phyloP scores from a whole-genome alignment of 1,140 invertebrate genomes.

The Thaumetopoea pityocampa region DNA sequence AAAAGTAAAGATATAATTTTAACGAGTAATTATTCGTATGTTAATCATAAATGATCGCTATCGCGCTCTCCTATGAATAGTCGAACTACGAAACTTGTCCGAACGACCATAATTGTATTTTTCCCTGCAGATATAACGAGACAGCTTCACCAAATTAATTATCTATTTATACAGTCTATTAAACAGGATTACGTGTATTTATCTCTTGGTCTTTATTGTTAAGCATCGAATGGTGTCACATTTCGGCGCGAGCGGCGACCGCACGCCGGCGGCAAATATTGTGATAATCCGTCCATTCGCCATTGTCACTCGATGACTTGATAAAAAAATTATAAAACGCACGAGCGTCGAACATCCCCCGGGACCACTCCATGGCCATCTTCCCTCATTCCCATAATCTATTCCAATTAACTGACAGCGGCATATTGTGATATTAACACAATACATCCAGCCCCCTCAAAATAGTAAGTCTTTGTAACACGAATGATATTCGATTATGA shows the following conservation, averaged over 20 bases:
- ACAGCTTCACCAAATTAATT: conserved; percentile 2
- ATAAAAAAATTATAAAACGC: conserved; percentile 68
- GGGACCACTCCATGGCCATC: conserved; percentile 49
- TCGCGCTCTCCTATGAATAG: too few relatives aligned
- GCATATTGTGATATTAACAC: conserved; percentile 75
- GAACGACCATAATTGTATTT: background rate
- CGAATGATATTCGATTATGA: conserved; percentile 8
- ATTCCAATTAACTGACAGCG: conserved; percentile 75
- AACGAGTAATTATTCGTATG: too few relatives aligned
- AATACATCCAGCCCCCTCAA: conserved; percentile 54
- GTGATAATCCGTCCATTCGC: conserved; percentile 59
- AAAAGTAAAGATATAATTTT: too few relatives aligned
- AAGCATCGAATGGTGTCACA: conserved; percentile 34
- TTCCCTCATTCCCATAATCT: conserved; percentile 74
- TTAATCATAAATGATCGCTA: too few relatives aligned
- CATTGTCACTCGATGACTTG: conserved; percentile 70
- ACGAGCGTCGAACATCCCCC: conserved; percentile 42
- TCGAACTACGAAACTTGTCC: too few relatives aligned
- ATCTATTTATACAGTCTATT: conserved; percentile 17
- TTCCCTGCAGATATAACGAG: background rate
- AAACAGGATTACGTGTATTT: conserved; percentile 27
- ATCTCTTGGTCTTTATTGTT: conserved; percentile 18
- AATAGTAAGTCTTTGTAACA: conserved; percentile 1
- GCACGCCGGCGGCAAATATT: conserved; percentile 67
- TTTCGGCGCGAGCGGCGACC: conserved; percentile 42